Evolutionary conservation across 2,888 invertebrate species (phyloP).

Genomic region (Fragum sueziense): DNA sequence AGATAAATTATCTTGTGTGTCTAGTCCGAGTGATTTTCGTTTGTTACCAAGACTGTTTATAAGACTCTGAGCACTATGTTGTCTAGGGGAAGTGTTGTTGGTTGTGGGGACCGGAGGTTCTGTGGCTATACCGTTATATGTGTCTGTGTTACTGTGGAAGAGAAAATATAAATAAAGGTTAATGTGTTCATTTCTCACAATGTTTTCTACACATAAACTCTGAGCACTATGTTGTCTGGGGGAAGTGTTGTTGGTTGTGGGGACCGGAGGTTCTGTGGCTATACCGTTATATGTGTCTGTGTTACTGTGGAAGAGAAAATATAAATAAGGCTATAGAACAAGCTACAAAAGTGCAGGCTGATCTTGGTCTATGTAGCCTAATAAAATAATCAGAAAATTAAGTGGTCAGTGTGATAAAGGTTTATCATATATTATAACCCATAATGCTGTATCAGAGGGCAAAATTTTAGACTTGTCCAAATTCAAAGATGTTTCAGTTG

Average conservation of each 20-base stretch:
- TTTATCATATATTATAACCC: too few relatives aligned
- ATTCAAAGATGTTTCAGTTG: too few relatives aligned
- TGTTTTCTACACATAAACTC: too few relatives aligned
- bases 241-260: conserved; percentile 30
- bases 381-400: too few relatives aligned
- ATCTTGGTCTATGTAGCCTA: too few relatives aligned
- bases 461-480: too few relatives aligned
- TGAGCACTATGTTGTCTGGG: too few relatives aligned
- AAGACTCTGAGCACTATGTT: conserved; percentile 52
- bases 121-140: conserved; percentile 17
- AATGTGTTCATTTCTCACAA: too few relatives aligned
- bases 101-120: neutral
- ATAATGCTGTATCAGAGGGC: too few relatives aligned
- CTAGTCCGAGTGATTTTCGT: conserved; percentile 66
- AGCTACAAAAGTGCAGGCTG: too few relatives aligned
- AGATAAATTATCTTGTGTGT: conserved; percentile 75
- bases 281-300: conserved; percentile 19
- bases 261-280: neutral
- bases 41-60: conserved; percentile 56
- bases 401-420: too few relatives aligned
- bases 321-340: neutral
- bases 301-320: conserved; percentile 1
- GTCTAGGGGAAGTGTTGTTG: conserved; percentile 42
- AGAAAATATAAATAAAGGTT: neutral
- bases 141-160: conserved; percentile 12